Evolutionary conservation across 2,797 vertebrate species (phyloP), one percentile per base, ranked within the genome.

Genomic region (Netta rufina): DNA sequence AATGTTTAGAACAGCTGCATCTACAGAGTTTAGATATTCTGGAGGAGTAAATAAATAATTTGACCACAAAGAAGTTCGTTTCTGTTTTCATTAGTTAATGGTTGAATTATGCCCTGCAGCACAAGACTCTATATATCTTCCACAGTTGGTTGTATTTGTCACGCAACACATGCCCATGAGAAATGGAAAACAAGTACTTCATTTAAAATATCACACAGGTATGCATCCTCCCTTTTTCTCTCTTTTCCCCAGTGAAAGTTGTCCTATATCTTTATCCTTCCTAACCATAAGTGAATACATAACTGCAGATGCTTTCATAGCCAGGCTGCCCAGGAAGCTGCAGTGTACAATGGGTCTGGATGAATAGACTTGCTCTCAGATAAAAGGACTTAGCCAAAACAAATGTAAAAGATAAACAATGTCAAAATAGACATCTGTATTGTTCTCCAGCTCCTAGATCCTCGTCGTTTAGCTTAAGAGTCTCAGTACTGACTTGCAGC

Each of bases 21-120:
- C 65, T 80, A 92, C 4, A 28, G 47, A 74, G 54, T 76, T 70
- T 36, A 84, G 28, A 71, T 58, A 76, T 24, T 65, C 67, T 22
- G 7, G 18, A 89, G 25, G 27, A 73, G 27, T 79, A 93, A 95
- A 90, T 38, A 87, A 95, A 69, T 58, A 88, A 64, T 49, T 61
- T 60, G 18, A 87, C 25, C 64, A 80, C 39, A 79, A 54, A 1
- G 1, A 84, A 84, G 53, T 33, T 81, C 1, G 69, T 66, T 92
- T 88, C 69, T 92, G 32, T 45, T 45, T 87, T 87, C 54, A 62
- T 47, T 89, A 89, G 13, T 61, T 86, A 91, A 67, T 13, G 33
- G 27, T 10, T 81, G 65, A 87, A 72, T 75, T 84, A 81, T 9
- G 67, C 11, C 28, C 65, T 70, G 24, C 15, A 94, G 73, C 54